A percentile compares a stretch with the other conserved stretches of the same genome.
Conservation (phyloP, 2,888 invertebrate genomes). For the Macrosoma leucophasiata region DNA sequence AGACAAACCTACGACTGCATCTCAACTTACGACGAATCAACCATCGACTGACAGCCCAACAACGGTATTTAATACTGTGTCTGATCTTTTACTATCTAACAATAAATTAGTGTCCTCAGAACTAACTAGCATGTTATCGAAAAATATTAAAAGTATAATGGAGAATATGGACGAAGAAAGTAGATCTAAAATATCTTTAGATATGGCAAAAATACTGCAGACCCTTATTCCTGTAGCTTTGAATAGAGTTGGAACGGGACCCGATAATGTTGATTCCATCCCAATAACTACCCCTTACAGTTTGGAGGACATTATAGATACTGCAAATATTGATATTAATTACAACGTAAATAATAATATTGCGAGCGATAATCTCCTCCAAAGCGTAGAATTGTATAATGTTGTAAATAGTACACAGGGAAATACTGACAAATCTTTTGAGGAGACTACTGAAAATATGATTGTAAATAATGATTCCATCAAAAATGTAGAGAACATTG, state of each 20-base stretch:
- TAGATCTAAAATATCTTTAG: conserved; percentile 66
- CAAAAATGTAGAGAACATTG: no score
- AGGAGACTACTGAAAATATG: no score
- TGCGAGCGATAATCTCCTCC: conserved; percentile 42
- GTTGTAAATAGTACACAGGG: conserved; percentile 54
- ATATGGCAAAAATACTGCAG: conserved; percentile 69
- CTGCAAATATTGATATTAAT: conserved; percentile 51
- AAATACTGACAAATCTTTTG: conserved; percentile 34
- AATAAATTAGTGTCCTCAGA: conserved; percentile 66
- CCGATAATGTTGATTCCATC: conserved; percentile 48
- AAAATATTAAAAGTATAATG: conserved; percentile 63
- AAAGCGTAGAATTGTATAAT: conserved; percentile 41
- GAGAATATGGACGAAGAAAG: conserved; percentile 62
- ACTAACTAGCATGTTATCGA: conserved; percentile 73
- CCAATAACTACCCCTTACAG: conserved; percentile 67
- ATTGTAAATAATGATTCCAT: conserved; percentile 30
- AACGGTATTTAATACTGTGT: conserved; percentile 70
- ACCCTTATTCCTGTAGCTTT: conserved; percentile 67
- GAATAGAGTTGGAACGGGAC: conserved; percentile 46
- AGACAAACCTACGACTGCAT: conserved; percentile 58
- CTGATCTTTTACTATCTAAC: conserved; percentile 66
- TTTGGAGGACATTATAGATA: conserved; percentile 67
- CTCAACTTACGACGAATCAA: conserved; percentile 49
- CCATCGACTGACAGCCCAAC: conserved; percentile 59
- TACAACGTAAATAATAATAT: conserved; percentile 27